phyloP scores from a whole-genome alignment of 2,888 invertebrate genomes.

The Drosophila sordidula region DNA sequence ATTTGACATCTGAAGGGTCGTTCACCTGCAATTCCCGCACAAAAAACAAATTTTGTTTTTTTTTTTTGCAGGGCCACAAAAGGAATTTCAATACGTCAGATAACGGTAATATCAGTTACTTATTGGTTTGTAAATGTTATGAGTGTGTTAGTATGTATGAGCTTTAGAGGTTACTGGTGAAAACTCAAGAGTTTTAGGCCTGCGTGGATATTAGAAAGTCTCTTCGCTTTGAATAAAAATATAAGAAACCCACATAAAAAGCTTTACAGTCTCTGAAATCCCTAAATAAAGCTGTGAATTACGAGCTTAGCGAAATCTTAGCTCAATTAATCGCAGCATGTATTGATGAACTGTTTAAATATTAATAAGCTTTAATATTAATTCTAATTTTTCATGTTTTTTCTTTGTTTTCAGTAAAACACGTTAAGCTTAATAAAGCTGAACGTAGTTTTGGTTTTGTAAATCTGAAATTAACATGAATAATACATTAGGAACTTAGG shows the following conservation, averaged over 20 bases:
- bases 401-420: too few species aligned
- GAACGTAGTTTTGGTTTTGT: too few species aligned
- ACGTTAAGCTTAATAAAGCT: too few species aligned
- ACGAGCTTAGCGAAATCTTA: background rate
- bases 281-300: background rate
- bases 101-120: background rate
- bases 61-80: conserved; percentile 27
- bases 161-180: background rate
- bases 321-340: too few species aligned
- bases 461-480: too few species aligned
- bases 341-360: background rate
- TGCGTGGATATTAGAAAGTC: background rate
- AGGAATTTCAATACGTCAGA: conserved; percentile 35
- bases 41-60: conserved; percentile 1
- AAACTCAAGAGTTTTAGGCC: background rate
- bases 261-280: too few species aligned
- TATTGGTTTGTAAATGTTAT: background rate
- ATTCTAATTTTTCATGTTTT: too few species aligned
- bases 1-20: conserved; percentile 94
- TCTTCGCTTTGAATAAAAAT: background rate
- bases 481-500: too few species aligned
- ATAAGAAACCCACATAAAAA: too few species aligned
- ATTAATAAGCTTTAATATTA: background rate
- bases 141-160: background rate
- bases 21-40: conserved; percentile 87